Conservation (phyloP, 2,113 vertebrate species). For the Bambusicola thoracicus region DNA sequence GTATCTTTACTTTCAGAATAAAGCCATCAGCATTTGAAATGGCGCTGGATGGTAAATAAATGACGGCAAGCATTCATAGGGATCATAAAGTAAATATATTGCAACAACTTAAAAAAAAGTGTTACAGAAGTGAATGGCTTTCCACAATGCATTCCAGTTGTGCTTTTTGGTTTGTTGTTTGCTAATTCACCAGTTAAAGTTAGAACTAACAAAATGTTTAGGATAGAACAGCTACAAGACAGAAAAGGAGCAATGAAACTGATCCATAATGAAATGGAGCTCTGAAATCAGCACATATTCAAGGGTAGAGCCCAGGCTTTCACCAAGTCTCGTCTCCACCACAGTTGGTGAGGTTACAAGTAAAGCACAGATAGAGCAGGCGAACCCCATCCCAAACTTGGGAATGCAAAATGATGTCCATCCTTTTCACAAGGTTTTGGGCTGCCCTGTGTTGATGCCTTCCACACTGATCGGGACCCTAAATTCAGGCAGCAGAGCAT, state of each 20-base stretch:
- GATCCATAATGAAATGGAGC: neutral
- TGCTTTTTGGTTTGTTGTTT: neutral
- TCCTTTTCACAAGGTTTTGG: neutral
- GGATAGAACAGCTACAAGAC: neutral
- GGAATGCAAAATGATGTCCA: neutral
- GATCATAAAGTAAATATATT: neutral
- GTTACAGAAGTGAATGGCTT: neutral
- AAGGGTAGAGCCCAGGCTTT: neutral
- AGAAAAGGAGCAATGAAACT: neutral
- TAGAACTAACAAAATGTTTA: neutral
- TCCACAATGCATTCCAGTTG: neutral
- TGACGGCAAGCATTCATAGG: neutral
- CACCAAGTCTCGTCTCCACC: neutral
- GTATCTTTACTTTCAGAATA: neutral
- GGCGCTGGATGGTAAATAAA: neutral
- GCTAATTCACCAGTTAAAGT: neutral
- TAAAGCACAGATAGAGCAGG: neutral
- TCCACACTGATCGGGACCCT: neutral
- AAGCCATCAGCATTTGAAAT: neutral
- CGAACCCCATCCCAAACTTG: neutral
- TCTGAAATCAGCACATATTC: neutral
- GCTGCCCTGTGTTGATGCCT: neutral
- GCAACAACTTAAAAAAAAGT: fast-evolving
- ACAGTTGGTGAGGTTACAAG: neutral
- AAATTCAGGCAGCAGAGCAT: neutral